A percentile compares a stretch with the other conserved stretches of the same genome.
Evolutionary conservation across 2,797 vertebrate species (phyloP).

Genomic region (Pteronotus mesoamericanus): DNA sequence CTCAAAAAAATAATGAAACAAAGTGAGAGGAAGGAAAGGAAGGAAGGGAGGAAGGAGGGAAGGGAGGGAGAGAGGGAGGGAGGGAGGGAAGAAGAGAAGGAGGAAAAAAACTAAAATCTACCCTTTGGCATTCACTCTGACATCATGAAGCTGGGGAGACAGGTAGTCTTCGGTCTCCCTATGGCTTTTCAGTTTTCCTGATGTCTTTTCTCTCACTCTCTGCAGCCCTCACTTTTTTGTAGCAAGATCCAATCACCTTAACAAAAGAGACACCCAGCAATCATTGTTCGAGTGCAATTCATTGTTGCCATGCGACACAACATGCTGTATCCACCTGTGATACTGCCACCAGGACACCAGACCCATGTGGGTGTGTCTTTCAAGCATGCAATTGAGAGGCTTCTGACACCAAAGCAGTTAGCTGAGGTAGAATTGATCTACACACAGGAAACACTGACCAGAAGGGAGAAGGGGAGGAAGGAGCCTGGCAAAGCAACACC

Average conservation of each 20-base stretch:
- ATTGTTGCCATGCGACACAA: rapidly evolving
- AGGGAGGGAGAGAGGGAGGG: rapidly evolving
- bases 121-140: background rate
- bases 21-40: background rate
- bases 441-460: background rate
- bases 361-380: background rate
- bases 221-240: background rate
- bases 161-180: background rate
- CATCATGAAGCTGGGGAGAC: background rate
- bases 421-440: background rate
- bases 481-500: background rate
- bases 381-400: too few species aligned
- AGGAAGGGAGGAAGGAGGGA: too few species aligned
- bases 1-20: background rate
- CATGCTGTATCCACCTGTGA: background rate
- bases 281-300: background rate
- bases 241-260: slow-evolving; percentile 6
- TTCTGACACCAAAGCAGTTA: background rate
- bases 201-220: slow-evolving; percentile 5
- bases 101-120: background rate
- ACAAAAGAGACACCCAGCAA: slow-evolving; percentile 10
- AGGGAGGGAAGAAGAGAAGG: rapidly evolving
- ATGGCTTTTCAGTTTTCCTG: background rate
- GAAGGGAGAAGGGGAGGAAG: background rate
- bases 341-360: background rate